Conservation (phyloP, 2,113 vertebrate genomes). For the Serilophus lunatus region DNA sequence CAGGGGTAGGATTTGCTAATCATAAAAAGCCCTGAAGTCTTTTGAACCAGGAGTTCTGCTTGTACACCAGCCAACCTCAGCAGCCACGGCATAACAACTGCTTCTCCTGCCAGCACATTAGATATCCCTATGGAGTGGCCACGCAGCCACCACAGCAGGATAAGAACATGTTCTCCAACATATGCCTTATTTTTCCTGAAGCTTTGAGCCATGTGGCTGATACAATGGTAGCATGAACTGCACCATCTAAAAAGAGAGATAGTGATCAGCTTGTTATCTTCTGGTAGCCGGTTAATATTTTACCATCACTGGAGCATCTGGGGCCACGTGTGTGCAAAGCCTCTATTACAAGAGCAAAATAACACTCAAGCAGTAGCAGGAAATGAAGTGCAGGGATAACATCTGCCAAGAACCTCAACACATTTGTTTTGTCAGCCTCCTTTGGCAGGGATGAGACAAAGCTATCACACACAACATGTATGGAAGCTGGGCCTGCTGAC, state of each 20-base stretch:
- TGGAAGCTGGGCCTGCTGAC: neutral
- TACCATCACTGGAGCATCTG: neutral
- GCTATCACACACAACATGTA: fast-evolving
- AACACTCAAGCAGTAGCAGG: constrained; percentile 2
- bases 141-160: fast-evolving
- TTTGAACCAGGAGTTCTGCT: neutral
- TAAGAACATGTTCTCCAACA: neutral
- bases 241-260: neutral
- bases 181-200: neutral
- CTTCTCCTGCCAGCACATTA: neutral
- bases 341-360: neutral
- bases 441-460: neutral
- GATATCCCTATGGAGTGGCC: fast-evolving
- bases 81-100: fast-evolving
- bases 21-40: neutral
- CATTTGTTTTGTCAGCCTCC: constrained; percentile 35
- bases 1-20: neutral
- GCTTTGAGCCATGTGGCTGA: neutral
- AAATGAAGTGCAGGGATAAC: constrained; percentile 45
- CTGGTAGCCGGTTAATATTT: constrained; percentile 20
- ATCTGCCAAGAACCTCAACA: constrained; percentile 11
- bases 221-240: neutral
- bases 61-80: neutral
- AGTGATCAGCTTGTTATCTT: neutral
- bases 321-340: neutral